Evolutionary conservation across 2,888 invertebrate genomes (phyloP), one percentile per base, ranked within the genome.

Genomic region (Drosophila buzzatii): DNA sequence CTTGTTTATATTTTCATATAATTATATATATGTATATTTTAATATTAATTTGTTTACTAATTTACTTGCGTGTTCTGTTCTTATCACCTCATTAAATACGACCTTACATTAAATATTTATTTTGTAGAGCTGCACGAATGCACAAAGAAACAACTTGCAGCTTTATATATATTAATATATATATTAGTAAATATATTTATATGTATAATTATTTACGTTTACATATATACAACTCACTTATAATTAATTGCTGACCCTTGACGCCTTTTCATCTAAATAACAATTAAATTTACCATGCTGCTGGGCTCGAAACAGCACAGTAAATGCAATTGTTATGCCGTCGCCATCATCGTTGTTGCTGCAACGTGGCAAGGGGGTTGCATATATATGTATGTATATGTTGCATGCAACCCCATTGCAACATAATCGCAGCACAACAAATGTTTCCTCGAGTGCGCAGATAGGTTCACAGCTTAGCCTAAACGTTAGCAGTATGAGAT

Each of bases 221-320:
- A 52, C 65, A 31, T 76, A 78, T 70, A 23, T 81, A 78, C 80
- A 81, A 51, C 49, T 63, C 10, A 41, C 62, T 78, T 77, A 73
- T 14, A 67, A 62, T 61, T 78, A 67, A 56, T 63, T 60, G 56
- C 10, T 37, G 53, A 33, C 64, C 42, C 66, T 66, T 57, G 72
- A 59, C 61, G 75, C 56, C 64, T 39, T 52, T 63, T 31, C 44
- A 45, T 53, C 8, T 37, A 44, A 41, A 55, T 49, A 47, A 79
- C 92, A 91, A 91, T 89, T 85, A 78, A 73, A 82, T 85, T 78
- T 79, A 77, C 80, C 79, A 76, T 91, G 90, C 86, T 91, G 91
- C 73, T 79, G 91, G 91, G 91, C 91, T 91, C 92, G 47, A 47
- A 81, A 73, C 91, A 91, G 89, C 90, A 89, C 76, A 83, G 76